phyloP scores from a whole-genome alignment of 2,797 vertebrate genomes.

The Calcarius lapponicus region DNA sequence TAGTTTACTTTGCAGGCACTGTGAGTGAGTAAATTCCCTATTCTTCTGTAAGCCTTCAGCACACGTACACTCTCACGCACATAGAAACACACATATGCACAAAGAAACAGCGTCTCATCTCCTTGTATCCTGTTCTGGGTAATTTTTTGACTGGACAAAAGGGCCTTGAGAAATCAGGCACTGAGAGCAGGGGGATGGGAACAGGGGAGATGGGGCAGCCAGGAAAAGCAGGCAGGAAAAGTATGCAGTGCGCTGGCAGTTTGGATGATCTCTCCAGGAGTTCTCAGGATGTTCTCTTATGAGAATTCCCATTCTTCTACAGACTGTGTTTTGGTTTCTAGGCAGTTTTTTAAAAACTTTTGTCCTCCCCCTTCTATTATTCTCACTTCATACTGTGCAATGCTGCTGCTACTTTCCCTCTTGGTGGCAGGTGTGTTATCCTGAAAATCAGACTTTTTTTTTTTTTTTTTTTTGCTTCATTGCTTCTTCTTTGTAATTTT shows the following conservation, averaged over 20 bases:
- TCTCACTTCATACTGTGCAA: background rate
- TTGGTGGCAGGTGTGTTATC: background rate
- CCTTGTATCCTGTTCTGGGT: background rate
- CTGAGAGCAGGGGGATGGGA: background rate
- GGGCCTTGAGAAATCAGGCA: background rate
- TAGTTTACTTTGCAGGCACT: background rate
- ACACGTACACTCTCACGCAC: rapidly evolving
- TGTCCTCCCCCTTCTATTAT: background rate
- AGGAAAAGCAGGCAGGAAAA: background rate
- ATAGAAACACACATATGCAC: background rate
- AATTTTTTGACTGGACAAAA: background rate
- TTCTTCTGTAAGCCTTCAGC: background rate
- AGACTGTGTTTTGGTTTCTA: background rate
- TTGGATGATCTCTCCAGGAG: background rate
- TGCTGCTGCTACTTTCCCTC: background rate
- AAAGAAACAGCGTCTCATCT: background rate
- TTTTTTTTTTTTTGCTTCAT: background rate
- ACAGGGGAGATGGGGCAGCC: background rate
- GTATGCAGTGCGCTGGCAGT: background rate
- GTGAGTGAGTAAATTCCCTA: background rate
- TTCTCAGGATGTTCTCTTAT: background rate
- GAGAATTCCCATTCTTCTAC: background rate
- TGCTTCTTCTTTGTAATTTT: background rate
- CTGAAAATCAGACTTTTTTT: background rate
- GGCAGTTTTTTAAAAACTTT: background rate